phyloP scores from a whole-genome alignment of 2,888 invertebrate genomes.

The Conomelus anceps region DNA sequence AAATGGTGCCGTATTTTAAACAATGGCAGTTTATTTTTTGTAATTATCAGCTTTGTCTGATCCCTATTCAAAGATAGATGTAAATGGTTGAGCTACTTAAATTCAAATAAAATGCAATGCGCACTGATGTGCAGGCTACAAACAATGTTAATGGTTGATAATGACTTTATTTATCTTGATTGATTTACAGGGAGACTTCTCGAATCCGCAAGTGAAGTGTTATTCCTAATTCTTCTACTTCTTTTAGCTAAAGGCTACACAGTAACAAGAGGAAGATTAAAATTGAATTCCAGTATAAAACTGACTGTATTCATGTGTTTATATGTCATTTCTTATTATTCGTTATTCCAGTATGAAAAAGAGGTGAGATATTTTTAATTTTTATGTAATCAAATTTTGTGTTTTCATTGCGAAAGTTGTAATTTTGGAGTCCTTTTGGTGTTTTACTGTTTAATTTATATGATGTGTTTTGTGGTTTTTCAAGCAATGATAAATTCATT shows the following conservation, averaged over 20 bases:
- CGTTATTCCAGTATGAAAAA: constrained; percentile 74
- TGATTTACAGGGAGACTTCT: constrained; percentile 56
- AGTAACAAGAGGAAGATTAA: constrained; percentile 75
- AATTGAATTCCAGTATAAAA: constrained; percentile 63
- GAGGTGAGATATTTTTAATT: constrained; percentile 47
- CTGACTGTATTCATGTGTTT: constrained; percentile 72
- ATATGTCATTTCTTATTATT: constrained; percentile 64
- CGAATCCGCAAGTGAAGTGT: constrained; percentile 64
- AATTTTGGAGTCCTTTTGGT: no score
- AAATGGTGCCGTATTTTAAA: no score
- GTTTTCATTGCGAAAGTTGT: no score
- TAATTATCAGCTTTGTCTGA: no score
- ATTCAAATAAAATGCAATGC: no score
- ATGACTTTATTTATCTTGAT: not conserved
- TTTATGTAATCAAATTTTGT: constrained; percentile 8
- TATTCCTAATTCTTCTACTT: constrained; percentile 69
- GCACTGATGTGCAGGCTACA: not conserved
- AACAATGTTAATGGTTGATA: not conserved
- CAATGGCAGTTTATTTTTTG: no score
- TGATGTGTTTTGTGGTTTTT: no score
- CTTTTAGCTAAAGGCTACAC: constrained; percentile 86
- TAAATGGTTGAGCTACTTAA: no score
- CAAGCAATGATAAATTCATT: no score
- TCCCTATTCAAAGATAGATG: no score
- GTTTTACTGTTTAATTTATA: no score